Evolutionary conservation across 2,113 vertebrate species (phyloP).

Genomic region (Melanotaenia duboulayi): DNA sequence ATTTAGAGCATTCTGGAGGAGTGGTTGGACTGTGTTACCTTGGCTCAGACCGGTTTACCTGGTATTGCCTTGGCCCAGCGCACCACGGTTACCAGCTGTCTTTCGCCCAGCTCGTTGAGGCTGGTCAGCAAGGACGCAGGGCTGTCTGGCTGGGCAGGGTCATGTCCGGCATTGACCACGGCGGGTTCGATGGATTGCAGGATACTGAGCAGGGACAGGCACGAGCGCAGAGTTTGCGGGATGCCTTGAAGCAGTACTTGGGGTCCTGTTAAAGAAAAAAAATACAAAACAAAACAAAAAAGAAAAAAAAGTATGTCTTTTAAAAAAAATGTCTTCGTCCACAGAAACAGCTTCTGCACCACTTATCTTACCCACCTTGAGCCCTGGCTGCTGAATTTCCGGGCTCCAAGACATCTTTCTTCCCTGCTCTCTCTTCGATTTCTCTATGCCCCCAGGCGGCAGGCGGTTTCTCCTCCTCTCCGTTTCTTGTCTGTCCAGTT

Average conservation of each 20-base stretch:
- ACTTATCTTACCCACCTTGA: slow-evolving; percentile 47
- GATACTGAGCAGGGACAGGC: slow-evolving; percentile 80
- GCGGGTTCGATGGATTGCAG: slow-evolving; percentile 92
- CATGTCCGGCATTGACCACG: slow-evolving; percentile 91
- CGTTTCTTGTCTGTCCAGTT: slow-evolving; percentile 43
- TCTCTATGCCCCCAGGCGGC: slow-evolving; percentile 46
- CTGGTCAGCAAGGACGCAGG: slow-evolving; percentile 90
- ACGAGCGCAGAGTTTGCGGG: slow-evolving; percentile 86
- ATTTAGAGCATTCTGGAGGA: not conserved
- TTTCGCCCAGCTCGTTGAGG: slow-evolving; percentile 93
- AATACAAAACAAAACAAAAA: too few species aligned
- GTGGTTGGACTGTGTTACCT: not conserved
- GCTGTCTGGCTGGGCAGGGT: slow-evolving; percentile 91
- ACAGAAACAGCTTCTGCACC: not conserved
- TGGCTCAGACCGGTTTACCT: slow-evolving; percentile 80
- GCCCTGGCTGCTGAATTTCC: slow-evolving; percentile 31
- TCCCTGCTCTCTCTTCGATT: slow-evolving; percentile 36
- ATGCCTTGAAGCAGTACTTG: slow-evolving; percentile 78
- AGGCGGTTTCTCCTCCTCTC: slow-evolving; percentile 56
- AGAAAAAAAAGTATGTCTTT: not conserved
- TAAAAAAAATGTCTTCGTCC: too few species aligned
- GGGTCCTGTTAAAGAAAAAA: slow-evolving; percentile 29
- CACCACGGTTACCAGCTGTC: slow-evolving; percentile 93
- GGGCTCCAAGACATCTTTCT: slow-evolving; percentile 29
- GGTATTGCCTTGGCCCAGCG: slow-evolving; percentile 97